Conservation (phyloP, 2,888 invertebrate species). For the Philereme transversata region DNA sequence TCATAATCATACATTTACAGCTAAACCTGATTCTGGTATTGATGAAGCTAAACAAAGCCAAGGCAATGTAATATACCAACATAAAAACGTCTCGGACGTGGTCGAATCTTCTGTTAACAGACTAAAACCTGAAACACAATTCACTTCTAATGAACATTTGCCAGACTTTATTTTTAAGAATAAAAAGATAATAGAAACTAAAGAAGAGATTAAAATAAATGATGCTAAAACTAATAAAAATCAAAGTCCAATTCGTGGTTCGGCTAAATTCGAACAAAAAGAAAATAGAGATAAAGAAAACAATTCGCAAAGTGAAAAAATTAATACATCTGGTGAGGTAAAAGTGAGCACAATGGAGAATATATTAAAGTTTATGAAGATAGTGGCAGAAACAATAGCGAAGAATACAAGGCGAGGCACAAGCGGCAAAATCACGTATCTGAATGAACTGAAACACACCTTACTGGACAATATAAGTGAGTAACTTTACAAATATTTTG, state of each 20-base stretch:
- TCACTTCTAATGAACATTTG: constrained; percentile 1
- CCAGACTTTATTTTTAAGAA: constrained; percentile 15
- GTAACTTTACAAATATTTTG: constrained; percentile 32
- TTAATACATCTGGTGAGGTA: constrained; percentile 18
- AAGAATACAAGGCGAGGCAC: constrained; percentile 68
- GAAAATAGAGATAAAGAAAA: neutral
- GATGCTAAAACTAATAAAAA: constrained; percentile 17
- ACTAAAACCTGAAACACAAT: constrained; percentile 1
- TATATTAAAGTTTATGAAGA: constrained; percentile 62
- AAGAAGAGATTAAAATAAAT: constrained; percentile 7
- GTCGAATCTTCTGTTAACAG: neutral
- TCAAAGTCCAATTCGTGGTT: constrained; percentile 8
- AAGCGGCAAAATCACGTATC: constrained; percentile 83
- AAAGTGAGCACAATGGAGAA: constrained; percentile 58
- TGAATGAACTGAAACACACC: constrained; percentile 83
- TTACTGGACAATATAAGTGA: constrained; percentile 88
- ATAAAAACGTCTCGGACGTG: neutral
- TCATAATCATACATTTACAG: constrained; percentile 9
- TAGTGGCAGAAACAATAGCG: constrained; percentile 69
- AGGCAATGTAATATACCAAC: constrained; percentile 1
- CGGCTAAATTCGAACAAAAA: constrained; percentile 7
- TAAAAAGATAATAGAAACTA: constrained; percentile 16
- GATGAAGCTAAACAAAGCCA: neutral
- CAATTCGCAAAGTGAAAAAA: constrained; percentile 20
- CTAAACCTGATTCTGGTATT: constrained; percentile 1